Conservation (phyloP, 2,113 vertebrate species). For the Oreochromis tanganicae region DNA sequence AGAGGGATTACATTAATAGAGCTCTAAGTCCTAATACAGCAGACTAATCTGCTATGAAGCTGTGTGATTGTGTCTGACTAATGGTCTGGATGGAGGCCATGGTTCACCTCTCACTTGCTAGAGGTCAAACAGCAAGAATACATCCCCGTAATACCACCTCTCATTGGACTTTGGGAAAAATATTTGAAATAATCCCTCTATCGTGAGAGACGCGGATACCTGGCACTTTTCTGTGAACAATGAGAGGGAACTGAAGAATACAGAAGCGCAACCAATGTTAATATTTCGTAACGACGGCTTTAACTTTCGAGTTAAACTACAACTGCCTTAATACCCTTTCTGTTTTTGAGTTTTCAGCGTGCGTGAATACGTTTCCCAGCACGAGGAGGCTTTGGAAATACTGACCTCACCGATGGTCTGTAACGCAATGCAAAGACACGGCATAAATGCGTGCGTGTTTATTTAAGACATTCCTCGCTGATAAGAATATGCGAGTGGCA, state of each 20-base stretch:
- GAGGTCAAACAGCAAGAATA: slow-evolving; percentile 59
- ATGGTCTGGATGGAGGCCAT: slow-evolving; percentile 66
- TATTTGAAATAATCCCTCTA: neutral
- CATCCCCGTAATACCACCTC: slow-evolving; percentile 18
- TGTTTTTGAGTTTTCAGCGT: slow-evolving; percentile 2
- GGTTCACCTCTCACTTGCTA: slow-evolving; percentile 64
- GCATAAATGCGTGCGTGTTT: neutral
- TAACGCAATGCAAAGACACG: neutral
- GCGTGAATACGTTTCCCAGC: neutral
- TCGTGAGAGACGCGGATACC: neutral
- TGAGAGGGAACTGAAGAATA: neutral
- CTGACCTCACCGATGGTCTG: neutral
- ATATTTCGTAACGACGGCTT: neutral
- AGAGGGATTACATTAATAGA: slow-evolving; percentile 77
- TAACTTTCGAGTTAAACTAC: slow-evolving; percentile 14
- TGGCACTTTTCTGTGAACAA: neutral
- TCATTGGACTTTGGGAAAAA: slow-evolving; percentile 4
- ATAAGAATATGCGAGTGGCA: neutral
- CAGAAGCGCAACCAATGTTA: neutral
- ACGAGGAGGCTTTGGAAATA: neutral
- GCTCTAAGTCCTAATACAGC: slow-evolving; percentile 72
- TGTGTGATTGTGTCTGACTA: slow-evolving; percentile 71
- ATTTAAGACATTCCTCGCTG: slow-evolving; percentile 16
- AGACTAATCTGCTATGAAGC: slow-evolving; percentile 74
- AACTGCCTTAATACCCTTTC: slow-evolving; percentile 4